Percentiles rank a stretch among this genome's conserved stretches.
Conservation (phyloP, 2,113 vertebrate genomes). For the Taurulus bubalis region DNA sequence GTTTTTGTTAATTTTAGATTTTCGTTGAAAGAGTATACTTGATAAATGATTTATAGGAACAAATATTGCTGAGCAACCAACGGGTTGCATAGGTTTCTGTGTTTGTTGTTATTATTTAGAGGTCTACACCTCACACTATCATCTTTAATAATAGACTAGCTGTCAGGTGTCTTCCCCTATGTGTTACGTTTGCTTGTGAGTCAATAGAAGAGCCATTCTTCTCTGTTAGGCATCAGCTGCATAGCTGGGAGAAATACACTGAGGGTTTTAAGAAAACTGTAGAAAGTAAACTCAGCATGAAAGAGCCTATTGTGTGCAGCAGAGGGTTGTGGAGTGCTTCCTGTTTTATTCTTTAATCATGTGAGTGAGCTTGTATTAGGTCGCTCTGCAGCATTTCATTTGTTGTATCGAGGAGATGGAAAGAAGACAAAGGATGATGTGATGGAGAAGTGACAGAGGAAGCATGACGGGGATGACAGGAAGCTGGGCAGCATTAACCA, state of each 20-base stretch:
- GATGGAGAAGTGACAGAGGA: neutral
- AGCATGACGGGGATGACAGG: neutral
- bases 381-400: neutral
- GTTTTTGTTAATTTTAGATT: neutral
- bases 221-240: neutral
- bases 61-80: neutral
- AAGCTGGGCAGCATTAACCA: neutral
- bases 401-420: neutral
- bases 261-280: neutral
- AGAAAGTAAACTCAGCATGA: slow-evolving; percentile 1
- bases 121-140: neutral
- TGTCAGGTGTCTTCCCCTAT: neutral
- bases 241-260: neutral
- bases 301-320: slow-evolving; percentile 8
- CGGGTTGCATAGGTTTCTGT: neutral
- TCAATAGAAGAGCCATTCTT: neutral
- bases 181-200: neutral
- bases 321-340: neutral
- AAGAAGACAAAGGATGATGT: neutral
- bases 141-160: neutral
- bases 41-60: neutral
- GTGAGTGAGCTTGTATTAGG: neutral
- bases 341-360: neutral
- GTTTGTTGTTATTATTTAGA: neutral
- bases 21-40: neutral